Evolutionary conservation across 1,140 invertebrate genomes (phyloP).

Genomic region (Subanguina moxae): DNA sequence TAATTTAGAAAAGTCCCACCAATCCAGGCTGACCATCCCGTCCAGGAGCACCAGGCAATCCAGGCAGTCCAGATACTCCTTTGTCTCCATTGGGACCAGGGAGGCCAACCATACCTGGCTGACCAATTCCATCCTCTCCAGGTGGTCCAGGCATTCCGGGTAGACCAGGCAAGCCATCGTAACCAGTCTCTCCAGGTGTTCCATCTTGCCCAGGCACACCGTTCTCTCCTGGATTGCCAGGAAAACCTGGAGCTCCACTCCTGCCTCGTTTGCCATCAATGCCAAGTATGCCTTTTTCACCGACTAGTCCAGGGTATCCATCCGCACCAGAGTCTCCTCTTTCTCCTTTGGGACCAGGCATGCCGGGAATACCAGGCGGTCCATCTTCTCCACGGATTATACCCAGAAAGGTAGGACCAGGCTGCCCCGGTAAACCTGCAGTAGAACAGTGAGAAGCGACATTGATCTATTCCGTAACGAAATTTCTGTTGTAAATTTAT

Average conservation of each 20-base stretch:
- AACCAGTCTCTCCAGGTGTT: conserved; percentile 29
- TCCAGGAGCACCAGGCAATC: conserved; percentile 30
- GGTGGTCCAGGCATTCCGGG: conserved; percentile 64
- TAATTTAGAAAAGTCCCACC: conserved; percentile 1
- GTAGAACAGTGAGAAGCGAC: not conserved
- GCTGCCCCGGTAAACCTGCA: conserved; percentile 27
- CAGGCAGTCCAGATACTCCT: conserved; percentile 34
- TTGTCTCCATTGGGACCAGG: conserved; percentile 40
- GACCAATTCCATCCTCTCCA: conserved; percentile 60
- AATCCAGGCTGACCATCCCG: conserved; percentile 25
- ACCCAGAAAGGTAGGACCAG: not conserved
- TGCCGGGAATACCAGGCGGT: conserved; percentile 58
- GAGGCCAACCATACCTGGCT: conserved; percentile 24
- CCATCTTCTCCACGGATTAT: conserved; percentile 56
- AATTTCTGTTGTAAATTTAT: too few relatives aligned
- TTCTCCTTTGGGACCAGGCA: conserved; percentile 40
- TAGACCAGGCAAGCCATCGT: conserved; percentile 34
- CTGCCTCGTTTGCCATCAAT: conserved; percentile 35
- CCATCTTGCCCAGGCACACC: conserved; percentile 32
- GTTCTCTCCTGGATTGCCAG: conserved; percentile 25
- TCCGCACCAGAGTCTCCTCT: conserved; percentile 22
- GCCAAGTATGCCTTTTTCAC: conserved; percentile 25
- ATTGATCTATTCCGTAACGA: not conserved
- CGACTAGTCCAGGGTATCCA: conserved; percentile 33
- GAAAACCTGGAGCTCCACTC: conserved; percentile 29